Evolutionary conservation across 2,797 vertebrate genomes (phyloP).

Genomic region (Spinibarbus caldwelli): DNA sequence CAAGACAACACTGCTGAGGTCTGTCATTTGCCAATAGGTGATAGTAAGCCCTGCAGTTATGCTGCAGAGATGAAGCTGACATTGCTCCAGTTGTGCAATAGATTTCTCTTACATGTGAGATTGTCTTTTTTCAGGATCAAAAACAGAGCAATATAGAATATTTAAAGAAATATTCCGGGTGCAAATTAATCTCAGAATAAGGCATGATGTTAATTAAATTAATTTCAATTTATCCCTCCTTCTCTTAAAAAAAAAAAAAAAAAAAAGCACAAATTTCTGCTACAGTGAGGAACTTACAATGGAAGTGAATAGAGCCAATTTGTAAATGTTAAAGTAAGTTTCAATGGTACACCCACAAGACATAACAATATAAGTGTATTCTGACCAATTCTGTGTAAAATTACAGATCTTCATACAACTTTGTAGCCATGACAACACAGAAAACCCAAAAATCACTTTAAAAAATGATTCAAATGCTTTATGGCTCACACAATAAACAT

Average conservation of each 20-base stretch:
- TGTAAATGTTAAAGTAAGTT: neutral
- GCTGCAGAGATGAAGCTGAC: constrained; percentile 34
- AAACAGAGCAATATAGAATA: neutral
- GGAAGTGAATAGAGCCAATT: neutral
- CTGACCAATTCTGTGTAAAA: neutral
- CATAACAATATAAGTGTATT: neutral
- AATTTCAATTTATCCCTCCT: neutral
- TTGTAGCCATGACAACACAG: neutral
- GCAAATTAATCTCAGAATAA: neutral
- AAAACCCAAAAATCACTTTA: neutral
- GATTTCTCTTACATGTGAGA: neutral
- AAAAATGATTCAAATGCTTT: neutral
- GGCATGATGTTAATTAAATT: neutral
- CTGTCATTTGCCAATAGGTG: constrained; percentile 42
- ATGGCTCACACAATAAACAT: neutral
- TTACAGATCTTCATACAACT: neutral
- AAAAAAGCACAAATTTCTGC: too few species aligned
- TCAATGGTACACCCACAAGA: neutral
- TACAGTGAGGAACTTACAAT: neutral
- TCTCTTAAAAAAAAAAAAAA: neutral
- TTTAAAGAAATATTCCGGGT: neutral
- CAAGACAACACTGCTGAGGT: constrained; percentile 48
- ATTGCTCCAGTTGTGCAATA: neutral
- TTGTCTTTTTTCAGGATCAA: constrained; percentile 7
- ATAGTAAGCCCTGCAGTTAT: constrained; percentile 36